These are phyloP conservation scores for Drosophila leonis DNA, from an alignment of 2,888 invertebrate genomes.

Conservation along the genomic window DNA sequence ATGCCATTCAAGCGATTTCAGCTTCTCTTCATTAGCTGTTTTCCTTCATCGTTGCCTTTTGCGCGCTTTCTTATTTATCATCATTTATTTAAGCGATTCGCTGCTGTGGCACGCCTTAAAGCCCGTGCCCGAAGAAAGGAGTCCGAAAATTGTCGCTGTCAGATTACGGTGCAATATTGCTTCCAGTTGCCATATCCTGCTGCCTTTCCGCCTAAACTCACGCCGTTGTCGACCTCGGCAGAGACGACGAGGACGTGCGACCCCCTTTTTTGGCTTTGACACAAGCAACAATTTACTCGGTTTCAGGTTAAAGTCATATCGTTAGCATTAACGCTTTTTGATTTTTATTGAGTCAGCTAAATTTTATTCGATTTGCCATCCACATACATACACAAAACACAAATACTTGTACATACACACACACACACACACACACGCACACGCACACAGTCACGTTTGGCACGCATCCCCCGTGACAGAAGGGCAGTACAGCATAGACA, in stretches of 20 bases:
- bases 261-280: conserved; percentile 69
- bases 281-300: conserved; percentile 80
- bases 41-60: conserved; percentile 36
- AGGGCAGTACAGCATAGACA: conserved; percentile 41
- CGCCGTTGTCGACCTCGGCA: conserved; percentile 13
- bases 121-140: conserved; percentile 55
- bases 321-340: conserved; percentile 85
- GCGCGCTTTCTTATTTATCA: conserved; percentile 71
- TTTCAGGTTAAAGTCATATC: conserved; percentile 84
- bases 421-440: conserved; percentile 7
- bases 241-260: conserved; percentile 18
- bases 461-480: conserved; percentile 54
- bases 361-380: conserved; percentile 84
- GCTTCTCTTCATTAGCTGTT: conserved; percentile 44
- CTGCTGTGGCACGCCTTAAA: conserved; percentile 46
- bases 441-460: conserved; percentile 3
- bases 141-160: conserved; percentile 77
- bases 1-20: conserved; percentile 30
- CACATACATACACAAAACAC: conserved; percentile 49
- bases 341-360: conserved; percentile 86
- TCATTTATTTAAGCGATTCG: conserved; percentile 69
- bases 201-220: conserved; percentile 66
- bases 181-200: conserved; percentile 80
- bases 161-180: conserved; percentile 79
- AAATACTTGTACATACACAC: conserved; percentile 34